Base-by-base conservation (phyloP, 1,140 invertebrate species). In the Drosophila erecta region DNA sequence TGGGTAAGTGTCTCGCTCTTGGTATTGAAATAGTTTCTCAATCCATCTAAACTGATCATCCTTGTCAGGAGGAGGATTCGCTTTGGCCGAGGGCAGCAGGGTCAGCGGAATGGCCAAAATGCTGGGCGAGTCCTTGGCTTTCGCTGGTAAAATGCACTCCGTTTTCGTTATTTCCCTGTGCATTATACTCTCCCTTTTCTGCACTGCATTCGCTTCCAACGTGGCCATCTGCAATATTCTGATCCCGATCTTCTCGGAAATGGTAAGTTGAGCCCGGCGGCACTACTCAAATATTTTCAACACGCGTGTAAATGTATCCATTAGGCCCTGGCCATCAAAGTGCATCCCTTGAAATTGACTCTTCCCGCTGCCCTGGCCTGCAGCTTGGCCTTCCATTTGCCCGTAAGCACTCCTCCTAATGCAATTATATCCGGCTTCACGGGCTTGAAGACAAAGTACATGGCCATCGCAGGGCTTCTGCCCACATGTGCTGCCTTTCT, bases 281-380 rank as follows among this genome's bases (percentile, higher is more conserved):
- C 30, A 30, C 7, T 7, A 7, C 7, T 30, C 30, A 30, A 10
- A 3, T 30, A 12, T 38, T 35, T 8, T 6, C 27, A 6, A 17
- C 17, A 5, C 12, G 7, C 4, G 20, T 47, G 2, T 22, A 2
- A 0, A 30, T 14, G 15, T 6, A 20, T n/a, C 71, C 65, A 50
- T 95, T 17, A 91, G 90, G 90, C 95, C 4, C 78, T 95, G 7
- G 92, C 93, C 0, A 93, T 96, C 65, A 85, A 94, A 70, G 93
- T 95, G 20, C 96, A 98, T 93, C 98, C 98, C 0, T 90, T 98
- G 43, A 96, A 95, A 86, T 93, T 98, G 79, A 97, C 98, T 94
- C 92, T 98, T 56, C 97, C 98, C 0, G 94, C 96, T 0, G 94
- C 96, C 0, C 91, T 96, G 41, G 95, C 94, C 4, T 96, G 95